phyloP scores from a whole-genome alignment of 2,113 vertebrate species.

The Oreocharis arfaki region DNA sequence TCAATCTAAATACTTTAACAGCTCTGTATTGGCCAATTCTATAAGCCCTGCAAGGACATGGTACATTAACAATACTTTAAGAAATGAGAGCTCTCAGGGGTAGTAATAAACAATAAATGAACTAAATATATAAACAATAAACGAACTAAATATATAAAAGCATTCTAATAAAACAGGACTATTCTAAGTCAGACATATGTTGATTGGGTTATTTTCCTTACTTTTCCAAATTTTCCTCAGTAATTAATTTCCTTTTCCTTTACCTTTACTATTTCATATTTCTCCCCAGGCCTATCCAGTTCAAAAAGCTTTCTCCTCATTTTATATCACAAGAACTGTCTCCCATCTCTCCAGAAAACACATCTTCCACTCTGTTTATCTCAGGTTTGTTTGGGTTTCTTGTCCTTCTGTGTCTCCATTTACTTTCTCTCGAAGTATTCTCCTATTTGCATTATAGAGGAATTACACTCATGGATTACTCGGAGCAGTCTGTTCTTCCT shows the following conservation, averaged over 20 bases:
- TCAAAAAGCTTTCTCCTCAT: neutral
- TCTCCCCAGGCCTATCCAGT: neutral
- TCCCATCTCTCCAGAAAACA: neutral
- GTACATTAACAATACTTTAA: neutral
- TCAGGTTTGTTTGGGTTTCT: neutral
- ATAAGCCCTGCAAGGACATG: conserved; percentile 78
- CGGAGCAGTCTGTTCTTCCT: neutral
- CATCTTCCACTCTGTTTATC: neutral
- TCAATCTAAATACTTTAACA: conserved; percentile 91
- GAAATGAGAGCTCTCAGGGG: neutral
- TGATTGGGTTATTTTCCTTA: neutral
- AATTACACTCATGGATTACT: neutral
- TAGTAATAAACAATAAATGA: neutral
- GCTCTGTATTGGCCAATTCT: conserved; percentile 93
- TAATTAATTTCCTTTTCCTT: neutral
- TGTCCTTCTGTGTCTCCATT: neutral
- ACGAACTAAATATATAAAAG: neutral
- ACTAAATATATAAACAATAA: neutral
- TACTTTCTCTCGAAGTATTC: neutral
- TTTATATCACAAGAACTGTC: neutral
- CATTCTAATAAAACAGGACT: neutral
- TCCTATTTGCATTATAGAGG: neutral
- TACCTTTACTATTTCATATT: neutral
- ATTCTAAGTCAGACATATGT: neutral
- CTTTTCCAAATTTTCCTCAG: neutral